Evolutionary conservation across 2,888 invertebrate genomes (phyloP), one percentile per base, ranked within the genome.

Genomic region (Pyrgus malvae): DNA sequence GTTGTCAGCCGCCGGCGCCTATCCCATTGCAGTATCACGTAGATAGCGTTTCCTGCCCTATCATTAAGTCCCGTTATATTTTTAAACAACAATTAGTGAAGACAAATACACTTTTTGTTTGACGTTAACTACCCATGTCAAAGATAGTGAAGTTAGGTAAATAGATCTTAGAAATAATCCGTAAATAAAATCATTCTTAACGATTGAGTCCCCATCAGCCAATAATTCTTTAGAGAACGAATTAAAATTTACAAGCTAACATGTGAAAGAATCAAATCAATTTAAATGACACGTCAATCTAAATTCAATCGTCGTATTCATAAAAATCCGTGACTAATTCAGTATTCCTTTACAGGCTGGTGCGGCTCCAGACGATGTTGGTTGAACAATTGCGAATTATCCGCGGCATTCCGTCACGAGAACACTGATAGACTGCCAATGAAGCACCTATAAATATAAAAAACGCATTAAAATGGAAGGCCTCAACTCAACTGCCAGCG

Each of bases 301-400:
- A 25, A 48, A 48, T 48, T 48, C 35, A 38, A 27, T 14, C 25
- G 14, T 38, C 25, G 29, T 50, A 50, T 40, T 46, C 7, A 33
- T 38, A 38, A 51, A 51, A 51, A 53, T 38, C 8, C 11, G 31
- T 31, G 29, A 45, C 14, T 53, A 53, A 45, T 53, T 27, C 38
- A 9, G 21, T 37, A 25, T 38, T 38, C 38, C 45, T 31, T 53
- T 44, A 29, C 45, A 53, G 53, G 53, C 38, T 31, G 16, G 44
- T 16, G 1, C 38, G 38, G 31, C 42, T 37, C 14, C 16, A 19
- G 17, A 31, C 44, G 35, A 42, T 50, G 56, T 25, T 21, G 50
- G 33, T 17, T 33, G 29, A 49, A 49, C 56, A 45, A 49, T 48
- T 41, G 57, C 57, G 49, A 56, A 40, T 54, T 46, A 53, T 46